Evolutionary conservation across 30 jellyfish, hydroid and myxozoan species (phyloP).

Genomic region (Hydra vulgaris): DNA sequence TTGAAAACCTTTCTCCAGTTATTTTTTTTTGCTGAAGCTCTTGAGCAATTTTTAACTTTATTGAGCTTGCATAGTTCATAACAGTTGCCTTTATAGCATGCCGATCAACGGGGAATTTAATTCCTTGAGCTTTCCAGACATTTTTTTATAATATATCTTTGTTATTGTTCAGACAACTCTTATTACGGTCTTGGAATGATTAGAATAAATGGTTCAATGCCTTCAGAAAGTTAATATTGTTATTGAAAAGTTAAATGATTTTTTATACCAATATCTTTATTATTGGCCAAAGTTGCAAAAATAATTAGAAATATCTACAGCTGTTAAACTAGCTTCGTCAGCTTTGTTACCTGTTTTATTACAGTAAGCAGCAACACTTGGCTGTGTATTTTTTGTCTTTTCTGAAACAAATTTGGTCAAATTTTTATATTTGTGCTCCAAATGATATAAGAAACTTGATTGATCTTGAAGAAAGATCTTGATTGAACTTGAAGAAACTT

Average conservation of each 20-base stretch:
- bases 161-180: too few species aligned
- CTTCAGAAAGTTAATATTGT: too few species aligned
- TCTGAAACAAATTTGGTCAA: not conserved
- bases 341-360: not conserved
- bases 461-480: not conserved
- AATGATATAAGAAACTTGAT: not conserved
- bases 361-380: not conserved
- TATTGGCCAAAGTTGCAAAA: not conserved
- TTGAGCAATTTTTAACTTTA: not conserved
- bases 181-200: too few species aligned
- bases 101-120: not conserved
- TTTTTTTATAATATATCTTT: too few species aligned
- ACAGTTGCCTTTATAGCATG: not conserved
- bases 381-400: not conserved
- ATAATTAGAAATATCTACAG: not conserved
- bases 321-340: not conserved
- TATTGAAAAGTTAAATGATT: too few species aligned
- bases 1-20: not conserved
- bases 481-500: too few species aligned
- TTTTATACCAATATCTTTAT: not conserved
- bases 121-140: not conserved
- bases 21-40: not conserved
- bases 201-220: too few species aligned
- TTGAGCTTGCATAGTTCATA: not conserved
- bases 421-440: not conserved